phyloP scores from a whole-genome alignment of 1,140 invertebrate species.

The Drosophila arawakana region DNA sequence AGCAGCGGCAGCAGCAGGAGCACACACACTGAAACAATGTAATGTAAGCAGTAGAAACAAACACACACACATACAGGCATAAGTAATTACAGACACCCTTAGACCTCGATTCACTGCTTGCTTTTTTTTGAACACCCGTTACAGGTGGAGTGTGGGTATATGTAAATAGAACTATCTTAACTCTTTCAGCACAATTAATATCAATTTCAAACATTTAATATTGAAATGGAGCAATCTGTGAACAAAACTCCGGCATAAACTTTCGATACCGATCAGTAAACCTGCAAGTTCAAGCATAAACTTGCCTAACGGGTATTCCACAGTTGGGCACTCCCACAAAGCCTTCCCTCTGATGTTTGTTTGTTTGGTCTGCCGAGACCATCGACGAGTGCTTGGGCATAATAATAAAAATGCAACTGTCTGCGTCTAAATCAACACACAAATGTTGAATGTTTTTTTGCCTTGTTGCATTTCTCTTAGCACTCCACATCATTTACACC shows the following conservation, averaged over 20 bases:
- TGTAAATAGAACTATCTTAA: background rate
- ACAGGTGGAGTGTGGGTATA: background rate
- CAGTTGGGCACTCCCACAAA: background rate
- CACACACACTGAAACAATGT: conserved; percentile 8
- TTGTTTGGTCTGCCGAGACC: conserved; percentile 21
- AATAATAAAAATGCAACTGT: conserved; percentile 77
- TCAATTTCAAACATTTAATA: too few relatives aligned
- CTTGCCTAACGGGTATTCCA: background rate
- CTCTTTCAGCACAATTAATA: too few relatives aligned
- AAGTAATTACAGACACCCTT: conserved; percentile 29
- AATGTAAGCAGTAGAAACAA: conserved; percentile 2
- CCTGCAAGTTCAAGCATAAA: too few relatives aligned
- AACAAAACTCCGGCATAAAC: too few relatives aligned
- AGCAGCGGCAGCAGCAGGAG: conserved; percentile 6
- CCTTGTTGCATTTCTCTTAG: conserved; percentile 53
- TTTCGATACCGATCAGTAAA: too few relatives aligned
- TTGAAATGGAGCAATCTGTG: too few relatives aligned
- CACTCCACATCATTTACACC: conserved; percentile 75
- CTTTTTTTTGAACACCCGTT: background rate
- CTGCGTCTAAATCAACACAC: conserved; percentile 56
- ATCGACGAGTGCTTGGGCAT: conserved; percentile 62
- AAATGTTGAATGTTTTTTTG: conserved; percentile 2
- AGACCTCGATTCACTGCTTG: background rate
- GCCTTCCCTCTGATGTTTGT: background rate
- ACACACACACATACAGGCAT: background rate